Base-by-base conservation (phyloP, 1,140 invertebrate species). In the Drosophila kohkoa region DNA sequence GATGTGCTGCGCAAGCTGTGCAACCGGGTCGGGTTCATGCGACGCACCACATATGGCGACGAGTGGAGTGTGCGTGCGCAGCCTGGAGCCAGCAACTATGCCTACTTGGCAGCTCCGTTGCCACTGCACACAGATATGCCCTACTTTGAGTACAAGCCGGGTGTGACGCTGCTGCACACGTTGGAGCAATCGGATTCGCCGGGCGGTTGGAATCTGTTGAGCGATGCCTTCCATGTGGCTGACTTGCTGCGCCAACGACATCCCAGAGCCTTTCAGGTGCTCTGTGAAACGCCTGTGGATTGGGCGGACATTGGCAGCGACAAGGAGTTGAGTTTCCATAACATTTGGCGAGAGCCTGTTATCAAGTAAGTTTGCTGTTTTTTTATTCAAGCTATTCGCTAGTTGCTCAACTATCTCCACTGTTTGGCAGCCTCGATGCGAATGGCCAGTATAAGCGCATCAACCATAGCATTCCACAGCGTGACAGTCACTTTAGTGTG, bases 131-230 rank as follows among this genome's bases (percentile, higher is more conserved):
- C 94, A 5, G 95, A 96, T 85, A 92, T 96, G 71, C 95, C 95
- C 0, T 96, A 96, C 73, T 96, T 96, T 71, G 94, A 95, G 74
- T 96, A 96, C 73, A 94, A 94, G 55, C 95, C 95, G 0, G 95
- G 95, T 48, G 94, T 95, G 0, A 95, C 95, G 60, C 82, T 96
- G 54, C 87, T 96, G 5, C 96, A 96, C 67, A 96, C 95, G 78
- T 79, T 96, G 20, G 93, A 94, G n/a, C 95, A 96, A 91, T 94
- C 95, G 4, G 79, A 93, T 11, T 94, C 93, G 7, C 74, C 93
- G 1, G 95, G 95, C 0, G 96, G 95, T 0, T 94, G 95, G 62
- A 95, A 95, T 80, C 83, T 94, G 32, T 81, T 96, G 0, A 91
- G 94, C 1, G 95, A 96, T 78, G 94, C 94, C 35, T 94, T 95